Evolutionary conservation across 2,113 vertebrate genomes (phyloP).

Genomic region (Halcyon malimbica): DNA sequence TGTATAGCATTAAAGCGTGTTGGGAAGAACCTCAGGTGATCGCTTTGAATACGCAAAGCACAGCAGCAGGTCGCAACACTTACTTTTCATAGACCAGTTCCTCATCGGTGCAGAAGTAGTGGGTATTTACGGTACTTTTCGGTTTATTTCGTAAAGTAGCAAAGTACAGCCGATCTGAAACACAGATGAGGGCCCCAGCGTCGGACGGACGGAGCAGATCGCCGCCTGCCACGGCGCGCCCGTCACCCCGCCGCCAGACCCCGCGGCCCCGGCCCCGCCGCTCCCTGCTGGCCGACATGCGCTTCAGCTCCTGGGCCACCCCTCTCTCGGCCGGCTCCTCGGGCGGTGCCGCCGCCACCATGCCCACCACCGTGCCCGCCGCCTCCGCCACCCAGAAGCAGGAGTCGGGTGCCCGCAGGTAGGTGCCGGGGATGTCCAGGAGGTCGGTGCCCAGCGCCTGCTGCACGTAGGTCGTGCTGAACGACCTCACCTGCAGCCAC

Average conservation of each 20-base stretch:
- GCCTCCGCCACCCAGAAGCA: slow-evolving; percentile 61
- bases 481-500: neutral
- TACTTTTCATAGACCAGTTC: slow-evolving; percentile 98
- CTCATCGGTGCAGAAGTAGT: slow-evolving; percentile 97
- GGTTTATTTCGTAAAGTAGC: slow-evolving; percentile 93
- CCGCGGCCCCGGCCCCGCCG: neutral
- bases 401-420: neutral
- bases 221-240: neutral
- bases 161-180: slow-evolving; percentile 93
- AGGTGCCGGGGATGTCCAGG: neutral
- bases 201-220: neutral
- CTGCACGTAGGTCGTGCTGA: neutral
- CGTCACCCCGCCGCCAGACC: neutral
- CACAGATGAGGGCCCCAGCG: neutral
- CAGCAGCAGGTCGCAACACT: slow-evolving; percentile 51
- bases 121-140: slow-evolving; percentile 92
- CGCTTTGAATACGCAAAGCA: fast-evolving
- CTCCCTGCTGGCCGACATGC: slow-evolving; percentile 43
- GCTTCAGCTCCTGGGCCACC: slow-evolving; percentile 26
- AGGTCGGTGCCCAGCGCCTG: slow-evolving; percentile 1
- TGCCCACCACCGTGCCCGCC: slow-evolving; percentile 24
- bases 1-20: fast-evolving
- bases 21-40: neutral
- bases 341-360: neutral
- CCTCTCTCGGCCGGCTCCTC: neutral